These are phyloP conservation scores for Zapornia atra DNA, from an alignment of 2,113 vertebrate species.

Conservation along the genomic window DNA sequence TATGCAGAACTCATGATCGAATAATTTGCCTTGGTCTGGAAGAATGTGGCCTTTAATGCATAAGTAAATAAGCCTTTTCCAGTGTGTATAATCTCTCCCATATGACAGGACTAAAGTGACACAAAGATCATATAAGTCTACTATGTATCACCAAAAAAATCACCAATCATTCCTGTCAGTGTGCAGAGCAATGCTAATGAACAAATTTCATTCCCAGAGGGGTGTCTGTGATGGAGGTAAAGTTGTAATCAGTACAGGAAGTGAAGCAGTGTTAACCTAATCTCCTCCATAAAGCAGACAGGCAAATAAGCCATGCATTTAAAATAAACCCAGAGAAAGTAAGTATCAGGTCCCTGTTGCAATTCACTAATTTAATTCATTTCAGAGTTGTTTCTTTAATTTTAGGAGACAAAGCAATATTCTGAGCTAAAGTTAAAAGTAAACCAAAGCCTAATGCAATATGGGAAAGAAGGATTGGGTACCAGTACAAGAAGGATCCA, in stretches of 20 bases:
- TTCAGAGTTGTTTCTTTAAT: not conserved
- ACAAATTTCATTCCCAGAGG: not conserved
- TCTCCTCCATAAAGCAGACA: not conserved
- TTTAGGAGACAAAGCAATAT: conserved; percentile 56
- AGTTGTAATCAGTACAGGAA: not conserved
- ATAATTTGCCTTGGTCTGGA: not conserved
- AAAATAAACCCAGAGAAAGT: not conserved
- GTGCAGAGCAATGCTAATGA: not conserved
- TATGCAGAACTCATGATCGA: not conserved
- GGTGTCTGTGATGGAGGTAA: not conserved
- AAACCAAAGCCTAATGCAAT: conserved; percentile 60
- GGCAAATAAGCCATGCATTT: not conserved
- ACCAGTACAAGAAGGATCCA: conserved; percentile 52
- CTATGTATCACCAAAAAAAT: not conserved
- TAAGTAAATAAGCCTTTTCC: conserved; percentile 25
- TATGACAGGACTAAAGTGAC: not conserved
- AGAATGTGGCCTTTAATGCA: conserved; percentile 16
- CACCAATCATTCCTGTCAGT: not conserved
- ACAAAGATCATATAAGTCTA: not conserved
- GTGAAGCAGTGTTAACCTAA: conserved; percentile 3
- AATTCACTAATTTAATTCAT: not conserved
- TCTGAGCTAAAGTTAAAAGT: conserved; percentile 65
- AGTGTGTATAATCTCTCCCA: not conserved
- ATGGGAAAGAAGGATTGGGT: conserved; percentile 60
- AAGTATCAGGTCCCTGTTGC: not conserved